Conservation (phyloP, 2,797 vertebrate genomes). For the Scolopax rusticola region DNA sequence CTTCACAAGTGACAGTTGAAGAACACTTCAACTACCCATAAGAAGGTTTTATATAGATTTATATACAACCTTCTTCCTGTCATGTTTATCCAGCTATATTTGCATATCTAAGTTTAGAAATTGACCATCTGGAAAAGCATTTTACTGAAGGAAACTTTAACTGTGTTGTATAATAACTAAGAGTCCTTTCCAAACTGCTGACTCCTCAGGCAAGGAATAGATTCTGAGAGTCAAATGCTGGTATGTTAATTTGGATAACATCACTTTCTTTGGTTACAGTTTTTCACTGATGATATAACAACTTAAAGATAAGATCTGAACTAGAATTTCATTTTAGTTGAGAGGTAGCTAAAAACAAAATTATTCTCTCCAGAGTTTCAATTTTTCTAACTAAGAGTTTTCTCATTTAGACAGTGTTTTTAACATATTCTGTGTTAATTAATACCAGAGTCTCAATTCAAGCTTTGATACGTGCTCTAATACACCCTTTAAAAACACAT, state of each 20-base stretch:
- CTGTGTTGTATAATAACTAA: slow-evolving; percentile 2
- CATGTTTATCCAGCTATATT: background rate
- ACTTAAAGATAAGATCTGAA: background rate
- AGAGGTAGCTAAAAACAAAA: background rate
- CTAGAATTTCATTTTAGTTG: background rate
- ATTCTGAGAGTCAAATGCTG: background rate
- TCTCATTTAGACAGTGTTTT: background rate
- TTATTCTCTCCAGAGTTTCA: background rate
- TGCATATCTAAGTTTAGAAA: slow-evolving; percentile 38
- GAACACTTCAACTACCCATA: background rate
- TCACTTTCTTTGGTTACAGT: background rate
- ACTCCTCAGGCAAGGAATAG: background rate
- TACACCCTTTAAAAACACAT: fast-evolving
- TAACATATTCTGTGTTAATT: background rate
- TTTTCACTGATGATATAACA: background rate
- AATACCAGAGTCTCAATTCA: background rate
- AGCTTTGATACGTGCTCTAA: fast-evolving
- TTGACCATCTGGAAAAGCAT: background rate
- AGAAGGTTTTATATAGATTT: background rate
- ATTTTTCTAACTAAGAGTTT: background rate
- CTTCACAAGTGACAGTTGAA: background rate
- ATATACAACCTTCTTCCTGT: background rate
- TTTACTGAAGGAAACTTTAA: slow-evolving; percentile 27
- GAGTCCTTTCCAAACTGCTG: slow-evolving; percentile 4
- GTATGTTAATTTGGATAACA: background rate